These are phyloP conservation scores for Gymnocypris eckloni DNA, from an alignment of 2,797 vertebrate genomes.

Conservation along the genomic window DNA sequence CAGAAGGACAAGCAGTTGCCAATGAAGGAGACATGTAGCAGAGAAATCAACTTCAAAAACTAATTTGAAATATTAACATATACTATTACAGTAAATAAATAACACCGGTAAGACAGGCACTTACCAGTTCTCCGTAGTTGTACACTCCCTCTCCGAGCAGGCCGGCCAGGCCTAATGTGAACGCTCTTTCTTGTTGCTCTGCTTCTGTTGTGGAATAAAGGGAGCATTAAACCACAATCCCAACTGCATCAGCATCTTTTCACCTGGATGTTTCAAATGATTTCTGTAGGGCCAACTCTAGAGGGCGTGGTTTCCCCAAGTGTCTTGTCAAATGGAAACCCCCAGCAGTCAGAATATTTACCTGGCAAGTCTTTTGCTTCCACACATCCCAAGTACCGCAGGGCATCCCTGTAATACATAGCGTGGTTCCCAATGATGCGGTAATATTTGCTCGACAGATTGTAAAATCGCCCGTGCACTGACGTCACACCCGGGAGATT, in stretches of 20 bases:
- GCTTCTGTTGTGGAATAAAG: conserved; percentile 78
- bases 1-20: background rate
- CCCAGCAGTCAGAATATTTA: conserved; percentile 59
- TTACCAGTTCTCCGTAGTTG: conserved; percentile 96
- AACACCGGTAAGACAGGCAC: conserved; percentile 43
- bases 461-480: conserved; percentile 95
- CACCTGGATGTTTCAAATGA: background rate
- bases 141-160: conserved; percentile 96
- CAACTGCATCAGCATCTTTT: background rate
- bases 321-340: background rate
- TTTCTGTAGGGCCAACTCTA: background rate
- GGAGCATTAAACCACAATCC: background rate
- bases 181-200: conserved; percentile 96
- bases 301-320: background rate
- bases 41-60: background rate
- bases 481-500: conserved; percentile 92
- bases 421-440: conserved; percentile 95
- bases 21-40: background rate
- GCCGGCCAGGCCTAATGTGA: conserved; percentile 93
- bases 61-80: too few relatives aligned
- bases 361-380: conserved; percentile 93
- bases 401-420: conserved; percentile 93
- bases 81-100: background rate
- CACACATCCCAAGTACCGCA: conserved; percentile 94
- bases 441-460: conserved; percentile 97